These are phyloP conservation scores for Clytia hemisphaerica DNA, from an alignment of 30 jellyfish, hydroid and myxozoan genomes.

Conservation along the genomic window DNA sequence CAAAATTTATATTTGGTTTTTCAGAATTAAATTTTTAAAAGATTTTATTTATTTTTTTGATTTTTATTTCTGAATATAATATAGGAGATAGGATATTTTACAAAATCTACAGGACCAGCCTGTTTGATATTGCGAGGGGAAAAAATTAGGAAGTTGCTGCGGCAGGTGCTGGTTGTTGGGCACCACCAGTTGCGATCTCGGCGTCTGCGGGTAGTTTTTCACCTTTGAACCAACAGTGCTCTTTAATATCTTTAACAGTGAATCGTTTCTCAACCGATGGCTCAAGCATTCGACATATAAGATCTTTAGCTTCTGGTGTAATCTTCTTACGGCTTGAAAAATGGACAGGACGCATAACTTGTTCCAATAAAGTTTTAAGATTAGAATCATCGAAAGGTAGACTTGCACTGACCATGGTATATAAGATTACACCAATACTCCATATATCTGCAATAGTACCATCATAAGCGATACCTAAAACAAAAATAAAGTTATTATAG, in stretches of 20 bases:
- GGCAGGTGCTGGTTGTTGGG: background rate
- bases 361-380: conserved; percentile 90
- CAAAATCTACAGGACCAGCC: too few relatives aligned
- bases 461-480: conserved; percentile 79
- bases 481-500: too few relatives aligned
- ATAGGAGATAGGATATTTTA: too few relatives aligned
- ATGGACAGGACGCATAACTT: conserved; percentile 96
- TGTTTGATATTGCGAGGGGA: too few relatives aligned
- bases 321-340: conserved; percentile 83
- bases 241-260: conserved; percentile 53
- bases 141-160: too few relatives aligned
- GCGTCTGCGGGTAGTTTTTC: conserved; percentile 46
- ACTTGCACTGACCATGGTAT: conserved; percentile 98
- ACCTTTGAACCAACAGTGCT: conserved; percentile 81
- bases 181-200: background rate
- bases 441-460: conserved; percentile 91
- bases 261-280: conserved; percentile 72
- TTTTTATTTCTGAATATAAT: too few relatives aligned
- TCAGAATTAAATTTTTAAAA: too few relatives aligned
- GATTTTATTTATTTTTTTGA: too few relatives aligned
- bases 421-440: conserved; percentile 94
- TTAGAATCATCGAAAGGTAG: conserved; percentile 96
- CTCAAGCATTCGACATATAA: conserved; percentile 67
- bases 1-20: too few relatives aligned
- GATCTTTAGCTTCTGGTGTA: conserved; percentile 94